Conservation (phyloP, 2,113 vertebrate genomes). For the Phyllostomus hastatus region DNA sequence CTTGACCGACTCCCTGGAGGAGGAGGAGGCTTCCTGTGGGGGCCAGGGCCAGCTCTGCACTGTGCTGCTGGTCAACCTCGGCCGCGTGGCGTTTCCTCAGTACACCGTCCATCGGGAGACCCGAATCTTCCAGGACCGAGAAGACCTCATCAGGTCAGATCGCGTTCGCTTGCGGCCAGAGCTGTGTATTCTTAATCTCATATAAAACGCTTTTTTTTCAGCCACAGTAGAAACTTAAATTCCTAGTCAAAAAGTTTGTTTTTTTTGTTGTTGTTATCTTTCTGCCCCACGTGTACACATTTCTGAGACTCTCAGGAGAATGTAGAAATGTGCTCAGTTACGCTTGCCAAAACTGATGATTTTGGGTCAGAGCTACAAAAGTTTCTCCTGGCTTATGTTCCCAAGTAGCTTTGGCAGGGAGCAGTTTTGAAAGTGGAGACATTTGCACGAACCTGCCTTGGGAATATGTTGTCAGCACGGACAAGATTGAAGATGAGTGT, state of each 20-base stretch:
- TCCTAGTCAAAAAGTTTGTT: neutral
- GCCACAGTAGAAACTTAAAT: neutral
- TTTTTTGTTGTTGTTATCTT: neutral
- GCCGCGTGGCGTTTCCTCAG: conserved; percentile 87
- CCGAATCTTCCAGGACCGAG: conserved; percentile 90
- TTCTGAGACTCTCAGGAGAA: neutral
- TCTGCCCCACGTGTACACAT: neutral
- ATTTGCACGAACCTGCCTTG: neutral
- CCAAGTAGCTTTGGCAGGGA: neutral
- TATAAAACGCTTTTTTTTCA: neutral
- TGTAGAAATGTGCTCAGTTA: neutral
- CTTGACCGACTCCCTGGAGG: conserved; percentile 87
- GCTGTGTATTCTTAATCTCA: neutral
- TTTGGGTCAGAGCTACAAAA: neutral
- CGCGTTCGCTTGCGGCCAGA: fast-evolving
- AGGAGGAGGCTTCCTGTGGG: conserved; percentile 86
- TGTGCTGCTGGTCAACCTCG: conserved; percentile 90
- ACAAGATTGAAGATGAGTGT: neutral
- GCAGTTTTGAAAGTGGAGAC: neutral
- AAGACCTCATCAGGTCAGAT: conserved; percentile 91
- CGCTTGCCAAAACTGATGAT: neutral
- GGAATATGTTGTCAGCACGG: neutral
- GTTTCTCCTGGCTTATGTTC: neutral
- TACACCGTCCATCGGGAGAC: conserved; percentile 85
- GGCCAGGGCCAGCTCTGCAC: conserved; percentile 92